phyloP scores from a whole-genome alignment of 53 echinoderm and acorn worm genomes.

The Crossaster papposus region DNA sequence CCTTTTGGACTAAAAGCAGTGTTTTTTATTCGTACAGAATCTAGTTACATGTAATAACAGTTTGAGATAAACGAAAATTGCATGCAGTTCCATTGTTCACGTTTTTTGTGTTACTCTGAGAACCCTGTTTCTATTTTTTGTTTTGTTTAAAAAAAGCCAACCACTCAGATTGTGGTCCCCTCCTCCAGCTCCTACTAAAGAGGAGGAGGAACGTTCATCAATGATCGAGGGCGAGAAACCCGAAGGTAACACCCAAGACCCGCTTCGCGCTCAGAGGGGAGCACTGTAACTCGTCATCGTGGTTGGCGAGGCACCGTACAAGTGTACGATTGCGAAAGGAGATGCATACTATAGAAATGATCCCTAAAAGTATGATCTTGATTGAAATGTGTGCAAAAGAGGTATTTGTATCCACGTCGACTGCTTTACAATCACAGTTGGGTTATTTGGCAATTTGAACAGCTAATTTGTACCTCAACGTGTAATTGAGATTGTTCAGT shows the following conservation, averaged over 20 bases:
- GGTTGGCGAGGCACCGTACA: conserved; percentile 42
- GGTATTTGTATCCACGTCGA: not conserved
- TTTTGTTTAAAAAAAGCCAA: conserved; percentile 24
- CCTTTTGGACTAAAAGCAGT: too few relatives aligned
- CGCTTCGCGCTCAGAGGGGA: conserved; percentile 85
- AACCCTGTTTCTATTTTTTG: not conserved
- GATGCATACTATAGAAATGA: conserved; percentile 89
- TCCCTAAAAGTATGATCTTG: conserved; percentile 89
- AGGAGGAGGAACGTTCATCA: conserved; percentile 75
- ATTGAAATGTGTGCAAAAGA: not conserved
- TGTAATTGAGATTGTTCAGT: not conserved
- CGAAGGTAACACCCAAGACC: conserved; percentile 60
- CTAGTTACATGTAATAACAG: too few relatives aligned
- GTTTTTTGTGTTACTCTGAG: too few relatives aligned
- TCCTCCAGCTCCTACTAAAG: conserved; percentile 44
- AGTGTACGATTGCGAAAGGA: conserved; percentile 46
- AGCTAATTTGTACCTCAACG: not conserved
- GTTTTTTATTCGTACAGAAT: too few relatives aligned
- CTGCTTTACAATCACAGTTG: not conserved
- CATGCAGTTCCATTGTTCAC: too few relatives aligned
- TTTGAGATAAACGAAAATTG: too few relatives aligned
- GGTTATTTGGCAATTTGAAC: not conserved
- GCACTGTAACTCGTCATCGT: conserved; percentile 77
- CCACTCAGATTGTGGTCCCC: conserved; percentile 76
- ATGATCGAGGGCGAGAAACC: conserved; percentile 58